Base-by-base conservation (phyloP, 92 coral and sea anemone species). In the Isaurus tuberculatus region DNA sequence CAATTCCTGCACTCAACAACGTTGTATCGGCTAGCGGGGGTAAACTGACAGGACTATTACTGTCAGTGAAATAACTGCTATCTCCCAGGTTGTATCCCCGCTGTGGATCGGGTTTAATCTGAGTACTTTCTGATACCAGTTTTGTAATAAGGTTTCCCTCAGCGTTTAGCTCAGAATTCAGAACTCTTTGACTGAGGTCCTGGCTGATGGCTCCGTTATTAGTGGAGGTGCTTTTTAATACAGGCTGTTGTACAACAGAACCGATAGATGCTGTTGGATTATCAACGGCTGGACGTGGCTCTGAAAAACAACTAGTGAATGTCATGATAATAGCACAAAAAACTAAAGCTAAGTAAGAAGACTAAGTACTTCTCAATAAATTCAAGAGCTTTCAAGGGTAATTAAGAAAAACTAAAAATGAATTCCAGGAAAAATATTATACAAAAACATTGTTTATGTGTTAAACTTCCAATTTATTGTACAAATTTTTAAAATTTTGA, bases 161-260 rank as follows among this genome's bases (percentile, higher is more conserved):
- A 23, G 82, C 82, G 58, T 77, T 77, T 31, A 77, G 51, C 25
- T 77, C 82, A 11, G 82, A 77, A 69, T 77, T 77, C 14, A 77
- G 69, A 17, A 77, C 36, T 61, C 4, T 58, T 26, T 77, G 82
- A 17, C 57, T 58, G 51, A 77, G 8, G 33, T 58, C 70, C 22
- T 77, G 82, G 32, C 46, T 19, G 46, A 58, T 13, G 13, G 34
- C 70, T 20, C 55, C 23, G 64, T 77, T 77, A 16, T 34, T 58
- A 22, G 69, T 20, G 28, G 53, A 31, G 49, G 29, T 23, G 27
- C 32, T 29, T 3, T 31, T 53, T 1, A 58, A 23, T 8, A 14
- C n/a, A 34, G 82, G 23, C 31, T 22, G 69, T 25, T 58, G 82
- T 17, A 22, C 49, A 13, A 33, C 31, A 25, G 68, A 1, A 6